Evolutionary conservation across 2,113 vertebrate species (phyloP), one percentile per base, ranked within the genome.

Genomic region (Pristiophorus japonicus): DNA sequence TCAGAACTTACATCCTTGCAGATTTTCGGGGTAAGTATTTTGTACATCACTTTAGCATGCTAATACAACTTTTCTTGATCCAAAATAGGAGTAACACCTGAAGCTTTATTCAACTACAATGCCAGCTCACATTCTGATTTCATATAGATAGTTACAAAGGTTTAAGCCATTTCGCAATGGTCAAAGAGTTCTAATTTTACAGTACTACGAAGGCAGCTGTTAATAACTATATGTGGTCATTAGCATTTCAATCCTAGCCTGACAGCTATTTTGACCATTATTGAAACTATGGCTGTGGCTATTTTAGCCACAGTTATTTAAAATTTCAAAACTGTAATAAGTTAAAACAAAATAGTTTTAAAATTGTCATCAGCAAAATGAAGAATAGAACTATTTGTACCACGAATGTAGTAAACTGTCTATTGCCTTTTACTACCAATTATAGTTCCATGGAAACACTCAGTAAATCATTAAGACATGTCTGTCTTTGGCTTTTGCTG

Each of bases 401-500:
- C 45, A 47, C 73, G 70, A 73, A 70, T 27, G 93, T 14, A 70
- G 45, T 51, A 73, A 94, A 70, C 5, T 45, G 24, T 94, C 65
- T 45, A 70, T 47, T 66, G 42, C 38, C 42, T 94, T 94, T 94
- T 47, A 70, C 66, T 70, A 42, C 8, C 66, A 94, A 70, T 94
- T 70, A 94, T 92, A 63, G 34, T 65, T 63, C 87, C 45, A 34
- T 5, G 22, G 6, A 73, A 70, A 47, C 27, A 47, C 42, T 51
- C 10, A 14, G 42, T 14, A 70, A 94, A 70, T 45, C 65, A 51
- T 73, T 67, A 65, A 65, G 27, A 24, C 30, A 70, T 51, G 66
- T 45, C 93, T 67, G 65, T 70, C 42, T 70, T 94, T 94, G 63
- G 42, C 22, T 94, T 65, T 34, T 94, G 42, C 93, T 94, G 27